Evolutionary conservation across 2,888 invertebrate species (phyloP).

Genomic region (Eubasilissa splendida): DNA sequence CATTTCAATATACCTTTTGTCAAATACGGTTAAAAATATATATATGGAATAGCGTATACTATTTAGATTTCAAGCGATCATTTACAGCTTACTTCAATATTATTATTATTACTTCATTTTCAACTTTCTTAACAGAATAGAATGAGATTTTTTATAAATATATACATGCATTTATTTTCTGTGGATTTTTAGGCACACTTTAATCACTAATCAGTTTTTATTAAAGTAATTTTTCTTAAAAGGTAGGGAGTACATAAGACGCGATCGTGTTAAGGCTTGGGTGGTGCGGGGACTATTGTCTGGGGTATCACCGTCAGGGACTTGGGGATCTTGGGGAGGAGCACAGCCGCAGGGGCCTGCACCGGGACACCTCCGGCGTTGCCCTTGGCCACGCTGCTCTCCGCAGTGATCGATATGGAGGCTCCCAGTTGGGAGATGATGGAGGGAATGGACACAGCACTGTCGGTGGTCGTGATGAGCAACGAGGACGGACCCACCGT

Average conservation of each 20-base stretch:
- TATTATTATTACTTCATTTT: slow-evolving; percentile 20
- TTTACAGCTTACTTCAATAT: slow-evolving; percentile 54
- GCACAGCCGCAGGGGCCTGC: slow-evolving; percentile 63
- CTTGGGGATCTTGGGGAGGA: slow-evolving; percentile 86
- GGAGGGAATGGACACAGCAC: slow-evolving; percentile 38
- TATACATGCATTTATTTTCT: slow-evolving; percentile 51
- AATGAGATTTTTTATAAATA: slow-evolving; percentile 53
- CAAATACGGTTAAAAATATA: slow-evolving; percentile 59
- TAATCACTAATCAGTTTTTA: slow-evolving; percentile 58
- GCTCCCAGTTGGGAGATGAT: slow-evolving; percentile 63
- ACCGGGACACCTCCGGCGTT: slow-evolving; percentile 60
- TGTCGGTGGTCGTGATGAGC: background rate
- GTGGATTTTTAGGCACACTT: slow-evolving; percentile 58
- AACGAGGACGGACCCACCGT: slow-evolving; percentile 58
- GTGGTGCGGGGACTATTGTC: slow-evolving; percentile 57
- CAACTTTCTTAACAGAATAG: slow-evolving; percentile 38
- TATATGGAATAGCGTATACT: slow-evolving; percentile 59
- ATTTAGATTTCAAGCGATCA: slow-evolving; percentile 55
- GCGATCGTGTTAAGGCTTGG: slow-evolving; percentile 55
- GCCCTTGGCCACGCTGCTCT: slow-evolving; percentile 59
- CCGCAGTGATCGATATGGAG: slow-evolving; percentile 65
- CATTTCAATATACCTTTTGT: slow-evolving; percentile 58
- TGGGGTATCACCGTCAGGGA: slow-evolving; percentile 86
- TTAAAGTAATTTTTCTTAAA: slow-evolving; percentile 42
- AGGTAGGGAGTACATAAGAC: slow-evolving; percentile 54